These are phyloP conservation scores for Spilarctia lutea DNA, from an alignment of 2,888 invertebrate genomes.

Conservation along the genomic window DNA sequence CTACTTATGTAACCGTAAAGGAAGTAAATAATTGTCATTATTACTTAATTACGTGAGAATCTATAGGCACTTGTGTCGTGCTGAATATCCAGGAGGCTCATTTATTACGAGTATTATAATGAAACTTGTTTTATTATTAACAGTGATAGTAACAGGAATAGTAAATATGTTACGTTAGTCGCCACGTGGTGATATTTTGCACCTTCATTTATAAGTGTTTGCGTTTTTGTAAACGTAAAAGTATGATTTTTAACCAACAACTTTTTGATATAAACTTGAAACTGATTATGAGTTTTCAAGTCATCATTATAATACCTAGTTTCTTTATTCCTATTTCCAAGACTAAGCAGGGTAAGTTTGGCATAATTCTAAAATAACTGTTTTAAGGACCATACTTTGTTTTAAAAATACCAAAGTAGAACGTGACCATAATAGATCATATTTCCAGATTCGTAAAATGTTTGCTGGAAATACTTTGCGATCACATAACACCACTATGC, in stretches of 20 bases:
- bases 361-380: background rate
- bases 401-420: slow-evolving; percentile 34
- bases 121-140: slow-evolving; percentile 3
- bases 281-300: too few species aligned
- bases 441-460: slow-evolving; percentile 73
- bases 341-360: slow-evolving; percentile 30
- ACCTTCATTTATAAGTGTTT: background rate
- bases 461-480: slow-evolving; percentile 59
- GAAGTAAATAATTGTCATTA: background rate
- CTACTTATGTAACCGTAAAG: too few species aligned
- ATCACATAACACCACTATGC: slow-evolving; percentile 59
- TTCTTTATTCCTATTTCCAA: slow-evolving; percentile 17
- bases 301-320: background rate
- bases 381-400: background rate
- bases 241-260: too few species aligned
- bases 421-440: slow-evolving; percentile 52
- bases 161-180: background rate
- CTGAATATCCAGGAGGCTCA: too few species aligned
- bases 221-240: background rate
- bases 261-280: too few species aligned
- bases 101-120: background rate
- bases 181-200: too few species aligned
- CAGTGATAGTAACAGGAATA: background rate
- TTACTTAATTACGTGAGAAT: background rate
- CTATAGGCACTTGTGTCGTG: background rate